phyloP scores from a whole-genome alignment of 2,113 vertebrate species.

The Eonycteris spelaea region DNA sequence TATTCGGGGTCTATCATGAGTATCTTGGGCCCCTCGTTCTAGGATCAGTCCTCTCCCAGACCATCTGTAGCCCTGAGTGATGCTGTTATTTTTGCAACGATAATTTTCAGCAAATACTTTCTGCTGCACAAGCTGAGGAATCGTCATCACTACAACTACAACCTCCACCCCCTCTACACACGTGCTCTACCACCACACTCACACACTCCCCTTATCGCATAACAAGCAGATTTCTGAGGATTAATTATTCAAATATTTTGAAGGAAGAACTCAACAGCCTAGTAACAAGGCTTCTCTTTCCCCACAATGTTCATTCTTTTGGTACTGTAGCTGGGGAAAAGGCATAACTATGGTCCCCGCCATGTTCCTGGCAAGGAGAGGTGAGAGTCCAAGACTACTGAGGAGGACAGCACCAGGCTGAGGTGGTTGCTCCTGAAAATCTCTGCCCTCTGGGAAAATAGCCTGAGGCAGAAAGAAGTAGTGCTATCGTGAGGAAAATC shows the following conservation, averaged over 20 bases:
- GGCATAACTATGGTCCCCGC: neutral
- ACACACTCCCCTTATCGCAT: neutral
- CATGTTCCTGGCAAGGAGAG: neutral
- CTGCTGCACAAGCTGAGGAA: neutral
- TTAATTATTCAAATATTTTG: neutral
- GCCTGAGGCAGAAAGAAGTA: neutral
- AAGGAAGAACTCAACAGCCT: neutral
- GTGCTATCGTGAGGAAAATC: neutral
- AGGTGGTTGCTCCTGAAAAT: neutral
- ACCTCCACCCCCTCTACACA: neutral
- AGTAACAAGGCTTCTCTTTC: neutral
- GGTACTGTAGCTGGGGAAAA: neutral
- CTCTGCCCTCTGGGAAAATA: neutral
- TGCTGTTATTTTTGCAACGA: neutral
- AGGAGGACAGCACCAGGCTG: fast-evolving
- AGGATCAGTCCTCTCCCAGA: neutral
- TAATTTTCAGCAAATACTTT: neutral
- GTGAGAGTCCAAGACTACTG: neutral
- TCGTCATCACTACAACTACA: neutral
- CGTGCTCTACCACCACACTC: neutral
- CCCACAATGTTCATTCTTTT: neutral
- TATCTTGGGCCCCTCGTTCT: neutral
- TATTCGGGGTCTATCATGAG: neutral
- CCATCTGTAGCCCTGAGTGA: neutral
- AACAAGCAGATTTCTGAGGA: neutral